These are phyloP conservation scores for Nixonia krombeini DNA, from an alignment of 1,140 invertebrate genomes.

Conservation along the genomic window DNA sequence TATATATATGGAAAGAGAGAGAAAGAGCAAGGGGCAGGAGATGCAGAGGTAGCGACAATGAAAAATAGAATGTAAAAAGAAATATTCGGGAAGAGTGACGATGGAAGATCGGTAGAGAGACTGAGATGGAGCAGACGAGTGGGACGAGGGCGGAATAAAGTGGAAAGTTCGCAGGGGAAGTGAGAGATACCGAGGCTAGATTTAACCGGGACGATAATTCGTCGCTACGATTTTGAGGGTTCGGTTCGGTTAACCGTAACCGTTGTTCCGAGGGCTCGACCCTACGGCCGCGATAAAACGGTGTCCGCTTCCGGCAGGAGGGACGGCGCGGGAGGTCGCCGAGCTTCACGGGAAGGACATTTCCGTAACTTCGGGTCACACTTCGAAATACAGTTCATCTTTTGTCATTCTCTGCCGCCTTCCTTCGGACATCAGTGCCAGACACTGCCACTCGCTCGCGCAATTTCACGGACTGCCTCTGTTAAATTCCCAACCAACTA, in stretches of 20 bases:
- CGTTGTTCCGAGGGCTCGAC: conserved; percentile 58
- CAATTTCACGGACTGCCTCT: no score
- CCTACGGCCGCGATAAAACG: conserved; percentile 56
- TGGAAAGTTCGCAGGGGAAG: conserved; percentile 30
- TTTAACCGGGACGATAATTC: conserved; percentile 59
- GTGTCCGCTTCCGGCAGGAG: conserved; percentile 52
- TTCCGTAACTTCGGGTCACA: conserved; percentile 6
- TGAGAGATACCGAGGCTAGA: conserved; percentile 21
- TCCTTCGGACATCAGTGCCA: neutral
- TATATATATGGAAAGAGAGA: conserved; percentile 32
- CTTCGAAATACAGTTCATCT: conserved; percentile 21
- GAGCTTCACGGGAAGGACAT: conserved; percentile 13
- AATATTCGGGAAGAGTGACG: conserved; percentile 25
- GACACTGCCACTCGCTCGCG: neutral
- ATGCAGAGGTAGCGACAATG: conserved; percentile 13
- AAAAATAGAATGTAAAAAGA: conserved; percentile 17
- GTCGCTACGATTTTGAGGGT: conserved; percentile 56
- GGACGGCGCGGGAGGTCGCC: conserved; percentile 15
- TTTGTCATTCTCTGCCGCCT: conserved; percentile 2
- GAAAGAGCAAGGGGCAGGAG: conserved; percentile 6
- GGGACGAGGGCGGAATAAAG: conserved; percentile 32
- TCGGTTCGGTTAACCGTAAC: conserved; percentile 61
- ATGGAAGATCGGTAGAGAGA: conserved; percentile 3
- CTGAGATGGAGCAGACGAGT: neutral
- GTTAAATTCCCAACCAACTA: no score